Conservation (phyloP, 2,797 vertebrate genomes). For the Agapornis canus region DNA sequence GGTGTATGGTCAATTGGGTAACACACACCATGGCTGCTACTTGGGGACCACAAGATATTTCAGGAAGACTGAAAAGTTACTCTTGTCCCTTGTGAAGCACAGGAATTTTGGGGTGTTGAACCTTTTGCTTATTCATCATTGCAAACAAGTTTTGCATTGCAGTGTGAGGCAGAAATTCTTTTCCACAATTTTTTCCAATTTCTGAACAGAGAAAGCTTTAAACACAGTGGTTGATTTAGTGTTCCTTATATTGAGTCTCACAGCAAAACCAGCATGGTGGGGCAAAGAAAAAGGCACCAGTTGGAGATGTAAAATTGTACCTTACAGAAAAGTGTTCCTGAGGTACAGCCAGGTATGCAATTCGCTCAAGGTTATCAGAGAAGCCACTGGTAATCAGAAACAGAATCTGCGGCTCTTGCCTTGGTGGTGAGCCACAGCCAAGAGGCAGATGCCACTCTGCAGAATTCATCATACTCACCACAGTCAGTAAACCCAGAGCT, state of each 20-base stretch:
- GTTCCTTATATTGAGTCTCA: neutral
- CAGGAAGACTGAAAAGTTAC: neutral
- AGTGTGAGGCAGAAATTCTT: neutral
- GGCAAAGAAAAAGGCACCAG: accelerated
- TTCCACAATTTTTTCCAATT: neutral
- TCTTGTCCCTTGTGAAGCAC: neutral
- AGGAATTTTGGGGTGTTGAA: neutral
- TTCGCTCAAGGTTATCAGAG: accelerated
- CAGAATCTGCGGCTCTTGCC: neutral
- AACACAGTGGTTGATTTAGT: accelerated
- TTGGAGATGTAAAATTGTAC: neutral
- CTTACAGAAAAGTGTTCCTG: neutral
- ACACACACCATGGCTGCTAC: accelerated
- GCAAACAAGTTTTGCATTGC: neutral
- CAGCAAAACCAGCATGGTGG: accelerated
- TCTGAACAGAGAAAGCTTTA: neutral
- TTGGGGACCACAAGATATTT: neutral
- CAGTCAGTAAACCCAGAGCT: neutral
- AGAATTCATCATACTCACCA: accelerated
- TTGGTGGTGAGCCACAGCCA: neutral
- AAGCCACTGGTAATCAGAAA: neutral
- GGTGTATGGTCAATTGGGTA: neutral
- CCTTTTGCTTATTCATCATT: neutral
- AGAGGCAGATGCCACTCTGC: neutral
- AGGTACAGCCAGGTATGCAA: neutral